Evolutionary conservation across 2,888 invertebrate genomes (phyloP).

Genomic region (Synergus gifuensis): DNA sequence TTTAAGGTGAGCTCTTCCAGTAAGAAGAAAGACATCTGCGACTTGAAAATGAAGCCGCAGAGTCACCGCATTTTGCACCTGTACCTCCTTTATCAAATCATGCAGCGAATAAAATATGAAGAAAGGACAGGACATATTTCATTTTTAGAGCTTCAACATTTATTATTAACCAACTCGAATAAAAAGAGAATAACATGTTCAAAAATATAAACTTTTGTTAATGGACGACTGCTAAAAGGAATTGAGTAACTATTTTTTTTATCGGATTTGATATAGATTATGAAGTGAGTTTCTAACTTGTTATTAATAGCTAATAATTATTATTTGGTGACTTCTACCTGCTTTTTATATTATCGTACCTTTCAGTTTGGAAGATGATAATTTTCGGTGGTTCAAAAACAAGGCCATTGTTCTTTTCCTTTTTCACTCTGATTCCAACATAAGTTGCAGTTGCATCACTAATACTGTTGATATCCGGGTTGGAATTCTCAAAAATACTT

Average conservation of each 20-base stretch:
- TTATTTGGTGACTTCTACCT: too few relatives aligned
- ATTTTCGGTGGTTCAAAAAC: not conserved
- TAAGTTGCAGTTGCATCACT: not conserved
- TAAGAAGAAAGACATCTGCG: conserved; percentile 12
- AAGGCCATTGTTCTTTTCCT: not conserved
- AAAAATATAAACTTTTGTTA: too few relatives aligned
- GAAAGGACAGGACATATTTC: too few relatives aligned
- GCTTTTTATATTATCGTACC: not conserved
- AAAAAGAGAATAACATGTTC: not conserved
- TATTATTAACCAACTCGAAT: not conserved
- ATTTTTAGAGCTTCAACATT: too few relatives aligned
- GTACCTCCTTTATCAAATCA: not conserved
- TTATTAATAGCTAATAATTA: too few relatives aligned
- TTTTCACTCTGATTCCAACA: not conserved
- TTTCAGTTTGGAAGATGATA: not conserved
- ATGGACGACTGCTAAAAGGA: too few relatives aligned
- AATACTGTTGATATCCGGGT: not conserved
- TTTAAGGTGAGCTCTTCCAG: not conserved
- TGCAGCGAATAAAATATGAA: too few relatives aligned
- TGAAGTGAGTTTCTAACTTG: too few relatives aligned
- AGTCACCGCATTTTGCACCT: not conserved
- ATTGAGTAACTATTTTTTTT: too few relatives aligned
- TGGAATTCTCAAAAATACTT: too few relatives aligned
- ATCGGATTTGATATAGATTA: too few relatives aligned
- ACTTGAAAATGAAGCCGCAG: conserved; percentile 12